Conservation (phyloP, 2,888 invertebrate species). For the Agrotis exclamationis region DNA sequence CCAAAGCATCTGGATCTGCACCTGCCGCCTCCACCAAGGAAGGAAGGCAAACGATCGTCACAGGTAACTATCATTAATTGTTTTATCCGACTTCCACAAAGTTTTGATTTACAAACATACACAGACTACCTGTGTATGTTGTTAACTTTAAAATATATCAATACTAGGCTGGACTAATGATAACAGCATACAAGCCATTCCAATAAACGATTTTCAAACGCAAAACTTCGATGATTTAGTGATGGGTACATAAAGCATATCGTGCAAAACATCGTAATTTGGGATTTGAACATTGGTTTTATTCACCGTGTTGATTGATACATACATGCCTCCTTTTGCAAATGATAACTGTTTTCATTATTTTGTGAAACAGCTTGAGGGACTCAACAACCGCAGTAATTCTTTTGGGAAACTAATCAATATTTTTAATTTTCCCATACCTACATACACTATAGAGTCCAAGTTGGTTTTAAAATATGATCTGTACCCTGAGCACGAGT, state of each 20-base stretch:
- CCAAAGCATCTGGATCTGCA: slow-evolving; percentile 84
- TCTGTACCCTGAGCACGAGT: no score
- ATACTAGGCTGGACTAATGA: no score
- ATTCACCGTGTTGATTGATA: neutral
- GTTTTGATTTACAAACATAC: no score
- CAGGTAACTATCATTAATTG: slow-evolving; percentile 71
- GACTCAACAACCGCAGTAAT: no score
- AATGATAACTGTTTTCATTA: no score
- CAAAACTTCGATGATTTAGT: slow-evolving; percentile 7
- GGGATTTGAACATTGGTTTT: slow-evolving; percentile 10
- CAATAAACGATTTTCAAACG: slow-evolving; percentile 2
- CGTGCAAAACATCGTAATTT: slow-evolving; percentile 4
- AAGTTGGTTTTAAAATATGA: neutral
- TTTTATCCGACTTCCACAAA: no score
- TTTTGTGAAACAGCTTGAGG: neutral
- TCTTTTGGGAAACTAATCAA: neutral
- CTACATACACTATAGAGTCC: neutral
- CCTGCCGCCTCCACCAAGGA: slow-evolving; percentile 87
- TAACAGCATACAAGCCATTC: neutral
- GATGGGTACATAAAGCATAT: slow-evolving; percentile 1
- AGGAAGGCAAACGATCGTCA: slow-evolving; percentile 78
- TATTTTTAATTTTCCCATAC: neutral
- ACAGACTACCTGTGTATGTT: no score
- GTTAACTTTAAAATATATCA: no score
- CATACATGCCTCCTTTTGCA: neutral